Conservation (phyloP, 2,797 vertebrate genomes). For the Leptodactylus fallax region DNA sequence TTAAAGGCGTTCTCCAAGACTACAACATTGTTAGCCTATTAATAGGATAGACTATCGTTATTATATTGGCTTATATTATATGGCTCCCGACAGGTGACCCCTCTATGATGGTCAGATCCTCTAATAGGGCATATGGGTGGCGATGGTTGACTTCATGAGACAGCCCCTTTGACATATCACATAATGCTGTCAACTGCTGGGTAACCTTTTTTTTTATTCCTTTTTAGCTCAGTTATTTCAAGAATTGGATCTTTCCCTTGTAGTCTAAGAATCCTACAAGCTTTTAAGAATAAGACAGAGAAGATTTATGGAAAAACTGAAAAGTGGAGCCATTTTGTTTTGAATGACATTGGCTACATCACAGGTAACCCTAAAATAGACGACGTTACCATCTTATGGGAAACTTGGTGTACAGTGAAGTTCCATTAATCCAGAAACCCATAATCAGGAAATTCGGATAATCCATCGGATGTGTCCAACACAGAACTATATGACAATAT, state of each 20-base stretch:
- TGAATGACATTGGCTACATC: slow-evolving; percentile 79
- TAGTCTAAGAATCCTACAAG: slow-evolving; percentile 68
- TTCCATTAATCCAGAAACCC: not conserved
- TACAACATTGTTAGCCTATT: not conserved
- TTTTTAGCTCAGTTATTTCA: slow-evolving; percentile 73
- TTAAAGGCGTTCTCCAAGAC: too few relatives aligned
- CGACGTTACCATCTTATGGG: not conserved
- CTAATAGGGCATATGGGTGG: not conserved
- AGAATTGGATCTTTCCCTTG: slow-evolving; percentile 77
- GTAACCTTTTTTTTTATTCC: slow-evolving; percentile 53
- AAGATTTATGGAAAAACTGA: slow-evolving; percentile 73
- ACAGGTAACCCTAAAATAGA: slow-evolving; percentile 73
- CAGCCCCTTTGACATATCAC: not conserved
- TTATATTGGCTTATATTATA: too few relatives aligned
- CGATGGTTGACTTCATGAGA: too few relatives aligned
- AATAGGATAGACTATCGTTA: not conserved
- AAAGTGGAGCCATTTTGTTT: slow-evolving; percentile 73
- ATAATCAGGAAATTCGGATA: not conserved
- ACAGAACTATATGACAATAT: not conserved
- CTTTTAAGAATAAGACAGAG: slow-evolving; percentile 77
- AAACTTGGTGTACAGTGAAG: not conserved
- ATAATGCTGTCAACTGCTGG: not conserved
- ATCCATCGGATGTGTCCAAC: not conserved
- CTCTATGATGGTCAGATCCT: too few relatives aligned
- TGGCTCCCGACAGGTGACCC: too few relatives aligned